Conservation (phyloP, 2,888 invertebrate species). For the Ornithoptera priamus region DNA sequence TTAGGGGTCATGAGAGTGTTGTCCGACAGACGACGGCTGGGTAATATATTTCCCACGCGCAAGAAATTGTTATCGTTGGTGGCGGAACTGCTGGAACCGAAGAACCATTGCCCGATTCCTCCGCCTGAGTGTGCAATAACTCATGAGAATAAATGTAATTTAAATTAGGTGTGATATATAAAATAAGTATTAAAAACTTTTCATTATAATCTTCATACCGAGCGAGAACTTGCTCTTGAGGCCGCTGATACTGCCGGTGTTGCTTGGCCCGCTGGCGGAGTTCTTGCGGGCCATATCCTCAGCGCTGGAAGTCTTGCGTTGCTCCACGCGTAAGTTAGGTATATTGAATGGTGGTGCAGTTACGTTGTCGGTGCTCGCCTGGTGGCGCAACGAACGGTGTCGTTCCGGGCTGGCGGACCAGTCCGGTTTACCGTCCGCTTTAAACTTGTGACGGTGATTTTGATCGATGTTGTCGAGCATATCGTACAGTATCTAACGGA, state of each 20-base stretch:
- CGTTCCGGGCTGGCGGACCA: slow-evolving; percentile 83
- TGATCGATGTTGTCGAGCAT: slow-evolving; percentile 95
- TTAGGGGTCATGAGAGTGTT: slow-evolving; percentile 95
- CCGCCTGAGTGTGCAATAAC: slow-evolving; percentile 41
- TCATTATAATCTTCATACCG: slow-evolving; percentile 1
- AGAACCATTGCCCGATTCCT: slow-evolving; percentile 89
- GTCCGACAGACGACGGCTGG: slow-evolving; percentile 93
- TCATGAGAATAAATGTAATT: neutral
- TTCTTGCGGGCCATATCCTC: slow-evolving; percentile 95
- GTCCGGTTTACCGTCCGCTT: slow-evolving; percentile 83
- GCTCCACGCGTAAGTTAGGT: slow-evolving; percentile 91
- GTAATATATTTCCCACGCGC: slow-evolving; percentile 89
- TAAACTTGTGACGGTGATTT: slow-evolving; percentile 93
- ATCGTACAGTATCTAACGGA: slow-evolving; percentile 87
- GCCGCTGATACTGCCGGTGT: slow-evolving; percentile 49
- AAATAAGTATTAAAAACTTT: neutral
- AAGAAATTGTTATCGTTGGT: slow-evolving; percentile 91
- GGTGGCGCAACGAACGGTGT: slow-evolving; percentile 87
- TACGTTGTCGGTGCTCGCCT: slow-evolving; percentile 92
- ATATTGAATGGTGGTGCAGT: slow-evolving; percentile 91
- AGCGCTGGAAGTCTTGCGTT: slow-evolving; percentile 93
- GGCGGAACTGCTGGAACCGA: slow-evolving; percentile 90
- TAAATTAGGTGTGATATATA: too few relatives aligned
- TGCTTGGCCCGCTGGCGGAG: slow-evolving; percentile 82
- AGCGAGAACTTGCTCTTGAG: slow-evolving; percentile 44